Percentiles rank a stretch among this genome's conserved stretches.
Evolutionary conservation across 2,888 invertebrate species (phyloP).

Genomic region (Dromius quadrimaculatus): DNA sequence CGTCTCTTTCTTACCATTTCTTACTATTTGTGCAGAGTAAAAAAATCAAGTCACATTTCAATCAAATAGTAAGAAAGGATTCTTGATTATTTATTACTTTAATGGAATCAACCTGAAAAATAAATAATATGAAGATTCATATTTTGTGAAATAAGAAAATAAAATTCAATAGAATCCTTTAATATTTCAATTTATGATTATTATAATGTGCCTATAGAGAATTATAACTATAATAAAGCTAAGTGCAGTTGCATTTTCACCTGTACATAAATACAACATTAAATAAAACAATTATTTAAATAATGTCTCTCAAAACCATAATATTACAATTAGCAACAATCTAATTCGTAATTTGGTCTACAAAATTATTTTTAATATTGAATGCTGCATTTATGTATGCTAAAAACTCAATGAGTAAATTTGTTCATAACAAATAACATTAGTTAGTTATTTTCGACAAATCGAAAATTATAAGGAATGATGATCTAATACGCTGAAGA

Average conservation of each 20-base stretch:
- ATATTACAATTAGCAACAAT: conserved; percentile 26
- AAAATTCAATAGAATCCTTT: conserved; percentile 50
- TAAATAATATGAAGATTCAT: too few relatives aligned
- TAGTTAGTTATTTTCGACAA: conserved; percentile 37
- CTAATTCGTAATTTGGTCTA: conserved; percentile 43
- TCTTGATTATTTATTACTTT: too few relatives aligned
- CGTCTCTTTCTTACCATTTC: too few relatives aligned
- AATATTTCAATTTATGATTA: conserved; percentile 52
- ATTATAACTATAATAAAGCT: conserved; percentile 52
- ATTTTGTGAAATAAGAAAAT: neutral
- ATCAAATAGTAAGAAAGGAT: too few relatives aligned
- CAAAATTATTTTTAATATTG: conserved; percentile 24
- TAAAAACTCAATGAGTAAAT: conserved; percentile 40
- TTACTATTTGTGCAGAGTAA: too few relatives aligned
- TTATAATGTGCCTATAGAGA: conserved; percentile 52
- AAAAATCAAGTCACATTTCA: too few relatives aligned
- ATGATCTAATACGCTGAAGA: conserved; percentile 39
- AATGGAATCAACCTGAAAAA: too few relatives aligned
- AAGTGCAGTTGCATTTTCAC: conserved; percentile 49
- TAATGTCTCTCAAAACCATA: conserved; percentile 14
- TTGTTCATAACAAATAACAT: conserved; percentile 46
- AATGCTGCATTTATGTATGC: conserved; percentile 43
- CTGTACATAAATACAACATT: conserved; percentile 49
- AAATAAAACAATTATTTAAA: conserved; percentile 26
- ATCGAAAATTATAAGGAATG: conserved; percentile 41